Evolutionary conservation across 1,140 invertebrate species (phyloP), one percentile per base, ranked within the genome.

Genomic region (Polypedilum pembai): DNA sequence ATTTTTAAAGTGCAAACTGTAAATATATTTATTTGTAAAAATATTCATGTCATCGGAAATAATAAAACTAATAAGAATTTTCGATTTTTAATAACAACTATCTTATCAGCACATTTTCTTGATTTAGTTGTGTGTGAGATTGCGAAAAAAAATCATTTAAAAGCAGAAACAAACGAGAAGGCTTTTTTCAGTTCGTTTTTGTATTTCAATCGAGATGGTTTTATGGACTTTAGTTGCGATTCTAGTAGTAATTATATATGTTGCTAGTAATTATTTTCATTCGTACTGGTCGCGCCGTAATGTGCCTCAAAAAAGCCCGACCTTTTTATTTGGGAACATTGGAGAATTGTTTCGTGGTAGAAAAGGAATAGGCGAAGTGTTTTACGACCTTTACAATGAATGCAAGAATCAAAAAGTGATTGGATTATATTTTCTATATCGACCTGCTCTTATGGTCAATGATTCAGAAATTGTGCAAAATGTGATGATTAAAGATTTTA

Each of bases 401-500:
- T 20, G 1, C 17, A 69, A 69, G 65, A 3, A 20, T 8, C 17
- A 69, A 8, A 40, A 40, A 40, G 7, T 74, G 3, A 66, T 40
- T 69, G 80, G 80, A 3, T 78, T 80, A 17, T 81, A 77, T 75
- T 75, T 80, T 7, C 77, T 78, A 8, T 76, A 76, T n/a, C 77
- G 76, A 56, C 80, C 80, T 4, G 75, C 77, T 75, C 69, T 84
- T 8, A 76, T 84, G 2, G 56, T 84, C 0, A 76, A 78, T 63
- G 80, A 80, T 76, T 79, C 78, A 0, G 80, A 83, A 33, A 75
- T 84, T 10, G 80, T 84, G 24, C 82, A 82, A 77, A 75, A 77
- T n/a, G 78, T 85, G 20, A 75, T 83, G 4, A 77, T 84, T 10
- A 79, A 79, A 75, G 82, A 84, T 76, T 84, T 84, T 76, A 77